These are phyloP conservation scores for Venustaconcha ellipsiformis DNA, from an alignment of 1,140 invertebrate species.

Conservation along the genomic window DNA sequence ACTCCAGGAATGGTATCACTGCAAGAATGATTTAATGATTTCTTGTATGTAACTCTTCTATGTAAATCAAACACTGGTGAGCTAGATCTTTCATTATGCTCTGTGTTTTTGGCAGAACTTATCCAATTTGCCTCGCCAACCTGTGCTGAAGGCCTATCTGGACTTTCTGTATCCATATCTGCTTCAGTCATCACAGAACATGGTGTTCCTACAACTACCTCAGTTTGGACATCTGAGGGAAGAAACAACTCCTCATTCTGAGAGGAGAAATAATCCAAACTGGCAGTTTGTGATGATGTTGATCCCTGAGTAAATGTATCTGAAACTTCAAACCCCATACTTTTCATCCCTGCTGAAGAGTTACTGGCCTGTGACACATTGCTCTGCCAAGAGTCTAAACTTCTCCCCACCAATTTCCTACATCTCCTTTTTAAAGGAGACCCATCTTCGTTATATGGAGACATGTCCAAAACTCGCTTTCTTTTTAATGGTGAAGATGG, in stretches of 20 bases:
- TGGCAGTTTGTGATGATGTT: slow-evolving; percentile 20
- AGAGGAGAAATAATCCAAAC: slow-evolving; percentile 38
- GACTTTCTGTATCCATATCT: neutral
- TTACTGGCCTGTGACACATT: neutral
- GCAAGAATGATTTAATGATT: neutral
- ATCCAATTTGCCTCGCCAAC: neutral
- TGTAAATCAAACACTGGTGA: neutral
- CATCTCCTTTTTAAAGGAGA: slow-evolving; percentile 31
- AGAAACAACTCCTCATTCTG: slow-evolving; percentile 49
- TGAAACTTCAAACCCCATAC: slow-evolving; percentile 28
- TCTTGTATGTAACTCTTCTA: neutral
- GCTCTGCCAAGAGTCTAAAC: neutral
- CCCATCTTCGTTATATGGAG: slow-evolving; percentile 6
- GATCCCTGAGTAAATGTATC: slow-evolving; percentile 22
- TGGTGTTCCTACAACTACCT: neutral
- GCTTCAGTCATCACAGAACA: neutral
- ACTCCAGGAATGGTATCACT: neutral
- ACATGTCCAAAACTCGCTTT: slow-evolving; percentile 20
- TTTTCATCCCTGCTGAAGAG: neutral
- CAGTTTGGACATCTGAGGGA: neutral
- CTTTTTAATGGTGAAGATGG: slow-evolving; percentile 2
- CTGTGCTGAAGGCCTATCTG: no score
- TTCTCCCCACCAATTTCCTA: neutral
- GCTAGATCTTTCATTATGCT: neutral
- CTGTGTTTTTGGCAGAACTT: neutral